Conservation (phyloP, 2,113 vertebrate species). For the Euleptes europaea region DNA sequence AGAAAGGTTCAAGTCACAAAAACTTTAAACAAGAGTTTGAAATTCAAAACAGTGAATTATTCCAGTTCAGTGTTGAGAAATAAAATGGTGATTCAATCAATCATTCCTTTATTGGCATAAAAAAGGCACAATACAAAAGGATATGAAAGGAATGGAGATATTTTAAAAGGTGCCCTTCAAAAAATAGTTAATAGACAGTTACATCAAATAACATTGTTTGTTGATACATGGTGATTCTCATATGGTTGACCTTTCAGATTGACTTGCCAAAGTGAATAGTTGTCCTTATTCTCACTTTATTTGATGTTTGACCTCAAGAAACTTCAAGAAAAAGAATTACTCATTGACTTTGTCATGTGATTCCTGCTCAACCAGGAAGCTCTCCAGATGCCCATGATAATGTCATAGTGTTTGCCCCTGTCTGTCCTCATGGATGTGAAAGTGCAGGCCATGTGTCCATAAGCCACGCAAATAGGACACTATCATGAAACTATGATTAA, state of each 20-base stretch:
- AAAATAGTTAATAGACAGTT: too few relatives aligned
- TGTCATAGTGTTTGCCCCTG: too few relatives aligned
- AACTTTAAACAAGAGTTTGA: background rate
- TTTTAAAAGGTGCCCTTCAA: too few relatives aligned
- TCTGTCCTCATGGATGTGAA: too few relatives aligned
- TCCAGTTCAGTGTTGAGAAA: background rate
- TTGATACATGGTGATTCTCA: background rate
- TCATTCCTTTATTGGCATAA: too few relatives aligned
- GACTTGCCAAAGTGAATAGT: background rate
- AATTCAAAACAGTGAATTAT: background rate
- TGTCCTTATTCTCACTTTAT: background rate
- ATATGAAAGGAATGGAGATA: too few relatives aligned
- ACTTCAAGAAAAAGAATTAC: background rate
- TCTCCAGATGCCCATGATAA: too few relatives aligned
- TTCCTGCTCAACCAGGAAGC: background rate
- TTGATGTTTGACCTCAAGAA: background rate
- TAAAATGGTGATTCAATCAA: background rate
- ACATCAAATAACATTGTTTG: too few relatives aligned
- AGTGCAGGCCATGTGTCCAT: too few relatives aligned
- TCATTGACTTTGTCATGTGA: background rate
- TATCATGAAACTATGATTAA: too few relatives aligned
- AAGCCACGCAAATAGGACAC: too few relatives aligned
- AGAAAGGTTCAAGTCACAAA: background rate
- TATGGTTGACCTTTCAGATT: background rate
- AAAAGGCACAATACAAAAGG: too few relatives aligned